Conservation (phyloP, 1,140 invertebrate species). For the Drosophila albomicans region DNA sequence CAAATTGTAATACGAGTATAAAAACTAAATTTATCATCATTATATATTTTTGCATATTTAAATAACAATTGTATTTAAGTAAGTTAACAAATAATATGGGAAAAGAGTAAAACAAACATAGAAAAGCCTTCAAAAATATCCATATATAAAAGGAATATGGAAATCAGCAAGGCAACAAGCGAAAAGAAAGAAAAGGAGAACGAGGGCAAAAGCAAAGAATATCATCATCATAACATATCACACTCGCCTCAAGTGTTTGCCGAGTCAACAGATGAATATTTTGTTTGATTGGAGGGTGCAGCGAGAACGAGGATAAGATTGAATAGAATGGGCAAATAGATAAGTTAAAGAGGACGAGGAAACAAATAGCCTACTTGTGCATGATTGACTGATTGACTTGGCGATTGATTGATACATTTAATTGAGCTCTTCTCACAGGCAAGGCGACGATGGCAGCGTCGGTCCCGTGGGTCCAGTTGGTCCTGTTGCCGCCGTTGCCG, state of each 20-base stretch:
- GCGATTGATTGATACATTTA: conserved; percentile 22
- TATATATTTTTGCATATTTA: too few species aligned
- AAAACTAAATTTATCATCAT: too few species aligned
- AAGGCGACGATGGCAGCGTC: conserved; percentile 85
- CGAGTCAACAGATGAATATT: conserved; percentile 33
- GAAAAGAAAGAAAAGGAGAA: background rate
- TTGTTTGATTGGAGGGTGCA: background rate
- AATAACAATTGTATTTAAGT: too few species aligned
- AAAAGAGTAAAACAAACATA: background rate
- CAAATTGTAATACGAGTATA: too few species aligned
- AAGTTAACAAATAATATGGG: too few species aligned
- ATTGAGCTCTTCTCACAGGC: conserved; percentile 59
- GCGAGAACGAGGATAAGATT: too few species aligned
- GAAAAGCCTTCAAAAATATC: conserved; percentile 4
- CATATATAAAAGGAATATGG: conserved; percentile 12
- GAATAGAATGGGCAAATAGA: conserved; percentile 14
- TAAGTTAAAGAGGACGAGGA: conserved; percentile 1
- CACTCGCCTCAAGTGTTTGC: conserved; percentile 26
- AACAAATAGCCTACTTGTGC: conserved; percentile 5
- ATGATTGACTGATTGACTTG: conserved; percentile 14
- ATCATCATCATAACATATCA: conserved; percentile 8
- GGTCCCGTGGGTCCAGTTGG: conserved; percentile 86
- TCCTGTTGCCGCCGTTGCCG: conserved; percentile 74
- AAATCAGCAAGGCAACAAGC: conserved; percentile 4
- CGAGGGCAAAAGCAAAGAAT: conserved; percentile 4